These are phyloP conservation scores for Gadus chalcogrammus DNA, from an alignment of 2,113 vertebrate genomes.

Conservation along the genomic window DNA sequence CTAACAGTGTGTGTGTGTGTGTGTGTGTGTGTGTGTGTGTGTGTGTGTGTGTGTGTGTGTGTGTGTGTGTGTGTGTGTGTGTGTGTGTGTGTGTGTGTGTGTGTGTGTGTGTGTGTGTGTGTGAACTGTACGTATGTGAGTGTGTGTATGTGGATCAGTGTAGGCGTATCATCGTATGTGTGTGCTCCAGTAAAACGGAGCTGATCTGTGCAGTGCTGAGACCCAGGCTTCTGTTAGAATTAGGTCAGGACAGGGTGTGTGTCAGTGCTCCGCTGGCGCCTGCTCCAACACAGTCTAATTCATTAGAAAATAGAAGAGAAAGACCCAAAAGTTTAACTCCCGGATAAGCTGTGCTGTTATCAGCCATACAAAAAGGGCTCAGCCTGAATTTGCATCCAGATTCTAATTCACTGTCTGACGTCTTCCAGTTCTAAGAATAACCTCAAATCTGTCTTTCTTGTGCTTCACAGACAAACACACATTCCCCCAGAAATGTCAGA, in stretches of 20 bases:
- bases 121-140: neutral
- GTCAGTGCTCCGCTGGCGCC: conserved; percentile 10
- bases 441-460: too few relatives aligned
- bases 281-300: neutral
- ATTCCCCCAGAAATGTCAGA: too few relatives aligned
- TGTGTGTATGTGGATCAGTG: neutral
- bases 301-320: neutral
- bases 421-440: too few relatives aligned
- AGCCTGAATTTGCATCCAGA: too few relatives aligned
- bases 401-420: too few relatives aligned
- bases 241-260: conserved; percentile 63
- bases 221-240: conserved; percentile 53
- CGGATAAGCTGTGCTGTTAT: neutral
- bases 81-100: conserved; percentile 3
- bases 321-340: neutral
- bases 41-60: too few relatives aligned
- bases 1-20: conserved; percentile 12
- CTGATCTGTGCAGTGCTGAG: conserved; percentile 58
- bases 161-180: neutral
- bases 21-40: conserved; percentile 3
- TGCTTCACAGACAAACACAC: too few relatives aligned
- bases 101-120: neutral
- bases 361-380: neutral
- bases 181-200: conserved; percentile 42
- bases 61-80: too few relatives aligned